phyloP scores from a whole-genome alignment of 2,888 invertebrate species.

The Parnassius apollo region DNA sequence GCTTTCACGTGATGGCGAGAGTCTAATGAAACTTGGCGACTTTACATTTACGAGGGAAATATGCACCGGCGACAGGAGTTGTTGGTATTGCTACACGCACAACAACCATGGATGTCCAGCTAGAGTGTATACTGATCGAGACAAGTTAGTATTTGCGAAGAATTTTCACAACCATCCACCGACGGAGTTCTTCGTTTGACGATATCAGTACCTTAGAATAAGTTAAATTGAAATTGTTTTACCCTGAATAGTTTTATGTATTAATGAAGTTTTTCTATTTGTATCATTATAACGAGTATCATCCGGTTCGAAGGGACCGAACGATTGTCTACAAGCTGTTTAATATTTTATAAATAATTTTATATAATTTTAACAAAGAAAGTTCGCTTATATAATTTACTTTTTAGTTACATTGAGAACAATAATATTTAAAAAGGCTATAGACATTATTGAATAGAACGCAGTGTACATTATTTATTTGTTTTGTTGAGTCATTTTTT shows the following conservation, averaged over 20 bases:
- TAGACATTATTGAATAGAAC: no score
- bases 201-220: conserved; percentile 23
- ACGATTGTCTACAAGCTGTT: background rate
- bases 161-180: conserved; percentile 71
- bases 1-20: conserved; percentile 66
- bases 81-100: conserved; percentile 73
- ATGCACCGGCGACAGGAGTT: conserved; percentile 46
- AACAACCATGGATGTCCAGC: conserved; percentile 60
- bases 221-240: conserved; percentile 2
- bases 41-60: conserved; percentile 63
- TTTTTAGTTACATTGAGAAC: no score
- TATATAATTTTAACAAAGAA: no score
- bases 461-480: no score
- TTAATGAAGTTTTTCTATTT: background rate
- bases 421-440: no score
- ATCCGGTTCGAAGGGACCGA: conserved; percentile 1
- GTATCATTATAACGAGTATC: background rate
- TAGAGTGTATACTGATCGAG: conserved; percentile 58
- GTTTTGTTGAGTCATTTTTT: no score
- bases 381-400: no score
- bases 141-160: conserved; percentile 57
- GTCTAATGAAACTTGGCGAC: conserved; percentile 67
- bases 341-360: no score
- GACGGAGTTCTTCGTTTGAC: conserved; percentile 74
- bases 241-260: background rate